These are phyloP conservation scores for Hanleya hanleyi DNA, from an alignment of 2,888 invertebrate genomes.

Conservation along the genomic window DNA sequence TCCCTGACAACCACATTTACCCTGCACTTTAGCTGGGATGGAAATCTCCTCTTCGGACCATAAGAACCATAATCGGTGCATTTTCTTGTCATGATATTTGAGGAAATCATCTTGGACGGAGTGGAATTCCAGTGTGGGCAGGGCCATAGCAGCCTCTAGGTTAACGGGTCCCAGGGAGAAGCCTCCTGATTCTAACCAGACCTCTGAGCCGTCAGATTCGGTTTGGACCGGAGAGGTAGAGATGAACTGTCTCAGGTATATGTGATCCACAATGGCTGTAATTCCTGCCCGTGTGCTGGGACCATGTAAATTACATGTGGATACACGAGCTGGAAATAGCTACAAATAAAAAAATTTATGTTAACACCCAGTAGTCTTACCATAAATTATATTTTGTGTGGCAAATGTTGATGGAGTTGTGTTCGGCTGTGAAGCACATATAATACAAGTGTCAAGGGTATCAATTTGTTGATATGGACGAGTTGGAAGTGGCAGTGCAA, in stretches of 20 bases:
- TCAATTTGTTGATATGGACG: too few relatives aligned
- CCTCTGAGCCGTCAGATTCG: constrained; percentile 47
- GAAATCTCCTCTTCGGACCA: constrained; percentile 79
- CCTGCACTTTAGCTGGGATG: constrained; percentile 38
- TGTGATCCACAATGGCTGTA: constrained; percentile 87
- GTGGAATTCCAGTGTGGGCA: constrained; percentile 64
- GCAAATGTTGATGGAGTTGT: neutral
- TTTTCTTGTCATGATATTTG: constrained; percentile 81
- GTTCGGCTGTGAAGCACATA: too few relatives aligned
- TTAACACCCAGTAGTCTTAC: too few relatives aligned
- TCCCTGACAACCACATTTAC: constrained; percentile 95
- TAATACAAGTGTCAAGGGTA: too few relatives aligned
- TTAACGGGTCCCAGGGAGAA: constrained; percentile 91
- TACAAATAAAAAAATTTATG: constrained; percentile 57
- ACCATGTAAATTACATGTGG: constrained; percentile 96
- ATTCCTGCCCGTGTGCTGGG: constrained; percentile 91
- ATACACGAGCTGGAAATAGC: constrained; percentile 89
- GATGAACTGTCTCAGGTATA: constrained; percentile 81
- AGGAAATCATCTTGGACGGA: constrained; percentile 74
- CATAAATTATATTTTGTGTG: too few relatives aligned
- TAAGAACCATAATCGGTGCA: constrained; percentile 93
- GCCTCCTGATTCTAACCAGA: constrained; percentile 94
- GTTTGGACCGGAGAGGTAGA: constrained; percentile 73
- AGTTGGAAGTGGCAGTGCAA: too few relatives aligned
- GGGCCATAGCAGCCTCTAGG: constrained; percentile 88